Base-by-base conservation (phyloP, 2,888 invertebrate species). In the Rotaria socialis region DNA sequence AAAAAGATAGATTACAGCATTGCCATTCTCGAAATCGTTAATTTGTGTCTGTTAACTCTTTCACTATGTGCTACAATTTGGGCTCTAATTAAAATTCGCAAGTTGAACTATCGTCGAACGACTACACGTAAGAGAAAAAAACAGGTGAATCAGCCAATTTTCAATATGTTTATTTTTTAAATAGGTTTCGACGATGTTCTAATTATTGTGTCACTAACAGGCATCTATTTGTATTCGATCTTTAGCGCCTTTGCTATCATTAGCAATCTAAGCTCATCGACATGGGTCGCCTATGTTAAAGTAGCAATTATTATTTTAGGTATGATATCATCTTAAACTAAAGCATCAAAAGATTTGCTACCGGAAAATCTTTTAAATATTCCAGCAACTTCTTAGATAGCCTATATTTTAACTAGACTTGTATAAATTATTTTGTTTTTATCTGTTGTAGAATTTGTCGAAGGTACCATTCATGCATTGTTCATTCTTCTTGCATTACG, bases 171-270 rank as follows among this genome's bases (percentile, higher is more conserved):
- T 41, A 22, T 75, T 10, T 80, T 16, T 80, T 24, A 19, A 47
- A 80, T 80, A 80, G 75, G 75, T 80, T 80, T 80, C 22, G 75
- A 80, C 8, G 75, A 80, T 80, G 75, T 80, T 47, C 47, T 80
- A 0, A 80, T 80, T 22, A 41, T 80, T 80, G 47, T 80, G 4
- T 80, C 75, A 10, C 19, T 80, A 24, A 80, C 41, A 8, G 75
- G 75, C 16, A 80, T 41, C 22, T 80, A 80, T n/a, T 41, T 80
- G 8, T 80, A 80, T 80, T 22, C 43, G 2, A 47, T 80, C 1
- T 80, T 80, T 6, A 80, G 75, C 47, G 75, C 75, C 7, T 80
- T 80, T 7, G 75, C 75, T 24, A 41, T 80, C 4, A 47, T 80
- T 24, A 47, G 41, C 14, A 47, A 80, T 10, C 10, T 19, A 3